Evolutionary conservation across 2,888 invertebrate genomes (phyloP).

Genomic region (Brachynemurus nebulosus): DNA sequence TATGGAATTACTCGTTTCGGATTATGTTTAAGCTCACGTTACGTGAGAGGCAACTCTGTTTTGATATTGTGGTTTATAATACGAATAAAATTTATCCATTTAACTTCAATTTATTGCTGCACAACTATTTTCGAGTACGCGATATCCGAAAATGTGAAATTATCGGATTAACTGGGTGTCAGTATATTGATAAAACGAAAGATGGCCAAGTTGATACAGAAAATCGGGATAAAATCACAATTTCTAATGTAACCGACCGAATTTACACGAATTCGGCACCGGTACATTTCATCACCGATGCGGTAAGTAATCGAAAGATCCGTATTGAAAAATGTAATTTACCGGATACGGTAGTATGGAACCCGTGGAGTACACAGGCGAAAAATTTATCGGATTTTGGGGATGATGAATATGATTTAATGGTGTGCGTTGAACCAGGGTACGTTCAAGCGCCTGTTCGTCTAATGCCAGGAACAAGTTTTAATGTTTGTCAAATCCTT

Average conservation of each 20-base stretch:
- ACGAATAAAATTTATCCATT: constrained; percentile 83
- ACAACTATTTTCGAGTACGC: constrained; percentile 92
- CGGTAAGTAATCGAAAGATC: constrained; percentile 83
- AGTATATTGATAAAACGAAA: constrained; percentile 55
- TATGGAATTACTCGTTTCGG: constrained; percentile 92
- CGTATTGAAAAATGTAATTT: constrained; percentile 88
- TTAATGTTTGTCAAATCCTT: constrained; percentile 83
- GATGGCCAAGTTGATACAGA: constrained; percentile 80
- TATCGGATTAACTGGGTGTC: constrained; percentile 76
- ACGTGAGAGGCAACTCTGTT: constrained; percentile 81
- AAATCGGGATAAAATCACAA: constrained; percentile 76
- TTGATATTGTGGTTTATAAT: constrained; percentile 87
- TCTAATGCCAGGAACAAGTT: constrained; percentile 78
- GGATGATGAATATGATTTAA: constrained; percentile 92
- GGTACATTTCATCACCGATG: constrained; percentile 85
- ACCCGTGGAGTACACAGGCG: constrained; percentile 90
- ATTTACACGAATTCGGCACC: constrained; percentile 87
- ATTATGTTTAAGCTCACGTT: constrained; percentile 85
- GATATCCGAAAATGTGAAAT: constrained; percentile 86
- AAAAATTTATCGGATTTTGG: constrained; percentile 88
- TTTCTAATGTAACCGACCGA: constrained; percentile 86
- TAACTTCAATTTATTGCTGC: constrained; percentile 83
- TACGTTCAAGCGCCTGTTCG: constrained; percentile 79
- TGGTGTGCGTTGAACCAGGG: constrained; percentile 93
- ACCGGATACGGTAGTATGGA: constrained; percentile 94